Evolutionary conservation across 2,888 invertebrate genomes (phyloP).

Genomic region (Drosophila anomalata): DNA sequence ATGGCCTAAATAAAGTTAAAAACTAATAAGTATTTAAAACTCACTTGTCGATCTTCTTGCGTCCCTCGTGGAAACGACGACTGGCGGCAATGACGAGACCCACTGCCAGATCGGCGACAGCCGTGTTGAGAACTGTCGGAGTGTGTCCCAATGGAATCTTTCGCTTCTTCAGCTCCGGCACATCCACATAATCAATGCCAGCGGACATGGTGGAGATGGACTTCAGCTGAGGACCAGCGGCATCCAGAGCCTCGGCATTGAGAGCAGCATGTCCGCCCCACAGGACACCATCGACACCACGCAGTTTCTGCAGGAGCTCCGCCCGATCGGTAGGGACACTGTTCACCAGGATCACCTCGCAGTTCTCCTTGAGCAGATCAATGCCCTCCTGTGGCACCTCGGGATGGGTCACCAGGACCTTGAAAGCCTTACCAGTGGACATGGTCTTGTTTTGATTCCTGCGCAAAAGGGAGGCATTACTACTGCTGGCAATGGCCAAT

Average conservation of each 20-base stretch:
- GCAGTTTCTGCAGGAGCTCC: slow-evolving; percentile 80
- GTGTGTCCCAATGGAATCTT: slow-evolving; percentile 92
- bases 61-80: slow-evolving; percentile 91
- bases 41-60: slow-evolving; percentile 86
- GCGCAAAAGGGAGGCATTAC: slow-evolving; percentile 49
- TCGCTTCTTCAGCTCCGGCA: slow-evolving; percentile 88
- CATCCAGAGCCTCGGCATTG: slow-evolving; percentile 80
- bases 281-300: slow-evolving; percentile 81
- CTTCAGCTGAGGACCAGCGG: slow-evolving; percentile 87
- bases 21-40: slow-evolving; percentile 10
- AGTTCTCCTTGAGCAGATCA: slow-evolving; percentile 86
- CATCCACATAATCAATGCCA: slow-evolving; percentile 93
- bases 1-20: background rate
- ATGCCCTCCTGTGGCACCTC: slow-evolving; percentile 88
- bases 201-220: slow-evolving; percentile 93
- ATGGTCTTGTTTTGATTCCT: slow-evolving; percentile 58
- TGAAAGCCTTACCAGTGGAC: slow-evolving; percentile 77
- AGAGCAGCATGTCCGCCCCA: slow-evolving; percentile 80
- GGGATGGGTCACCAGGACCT: slow-evolving; percentile 89
- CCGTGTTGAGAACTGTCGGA: slow-evolving; percentile 89
- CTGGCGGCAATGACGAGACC: slow-evolving; percentile 90
- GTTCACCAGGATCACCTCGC: slow-evolving; percentile 76
- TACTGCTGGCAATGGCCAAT: slow-evolving; percentile 31
- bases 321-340: slow-evolving; percentile 74
- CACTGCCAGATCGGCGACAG: slow-evolving; percentile 93